Percentiles rank a stretch among this genome's conserved stretches.
These are phyloP conservation scores for Ostrea edulis DNA, from an alignment of 1,140 invertebrate genomes.

Conservation along the genomic window DNA sequence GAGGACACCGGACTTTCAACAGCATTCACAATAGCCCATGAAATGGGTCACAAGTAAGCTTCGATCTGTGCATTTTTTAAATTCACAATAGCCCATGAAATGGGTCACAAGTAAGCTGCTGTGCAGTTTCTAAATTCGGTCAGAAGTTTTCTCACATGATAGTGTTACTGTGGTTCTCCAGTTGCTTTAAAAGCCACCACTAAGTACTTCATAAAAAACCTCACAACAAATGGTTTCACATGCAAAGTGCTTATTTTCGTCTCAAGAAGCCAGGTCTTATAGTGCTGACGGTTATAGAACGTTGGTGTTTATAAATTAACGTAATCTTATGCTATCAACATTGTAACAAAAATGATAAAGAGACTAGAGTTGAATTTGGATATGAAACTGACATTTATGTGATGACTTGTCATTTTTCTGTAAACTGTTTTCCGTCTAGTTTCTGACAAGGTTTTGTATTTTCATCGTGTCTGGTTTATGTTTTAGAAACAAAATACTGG, in stretches of 20 bases:
- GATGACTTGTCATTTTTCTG: conserved; percentile 24
- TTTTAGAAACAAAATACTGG: background rate
- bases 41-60: conserved; percentile 94
- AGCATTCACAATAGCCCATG: conserved; percentile 93
- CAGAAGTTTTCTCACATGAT: background rate
- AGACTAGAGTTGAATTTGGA: background rate
- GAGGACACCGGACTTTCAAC: conserved; percentile 94
- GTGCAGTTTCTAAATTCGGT: background rate
- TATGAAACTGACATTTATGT: conserved; percentile 1
- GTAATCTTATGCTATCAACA: background rate
- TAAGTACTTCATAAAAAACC: background rate
- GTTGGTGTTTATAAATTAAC: background rate
- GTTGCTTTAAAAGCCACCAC: background rate
- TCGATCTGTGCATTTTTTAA: too few species aligned
- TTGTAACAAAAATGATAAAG: conserved; percentile 8
- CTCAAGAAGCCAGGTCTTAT: background rate
- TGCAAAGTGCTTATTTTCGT: background rate
- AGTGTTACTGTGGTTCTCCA: background rate
- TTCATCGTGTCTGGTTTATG: background rate
- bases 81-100: conserved; percentile 93
- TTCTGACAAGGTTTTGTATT: background rate
- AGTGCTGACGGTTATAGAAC: background rate
- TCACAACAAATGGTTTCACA: conserved; percentile 6
- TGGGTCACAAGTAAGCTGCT: conserved; percentile 92
- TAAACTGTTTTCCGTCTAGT: background rate